These are phyloP conservation scores for Argya squamiceps DNA, from an alignment of 2,797 vertebrate species.

Conservation along the genomic window DNA sequence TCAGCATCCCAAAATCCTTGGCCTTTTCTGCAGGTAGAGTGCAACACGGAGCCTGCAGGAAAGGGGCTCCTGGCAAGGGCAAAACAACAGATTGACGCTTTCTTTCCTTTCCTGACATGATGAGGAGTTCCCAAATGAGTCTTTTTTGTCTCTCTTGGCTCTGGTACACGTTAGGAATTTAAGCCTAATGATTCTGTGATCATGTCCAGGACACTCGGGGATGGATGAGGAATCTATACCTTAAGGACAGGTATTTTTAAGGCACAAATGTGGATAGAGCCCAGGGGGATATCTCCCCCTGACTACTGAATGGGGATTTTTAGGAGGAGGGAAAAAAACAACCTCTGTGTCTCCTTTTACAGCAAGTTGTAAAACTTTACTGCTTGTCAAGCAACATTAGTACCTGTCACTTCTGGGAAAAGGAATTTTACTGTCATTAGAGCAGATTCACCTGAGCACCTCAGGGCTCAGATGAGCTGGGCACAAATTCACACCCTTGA, in stretches of 20 bases:
- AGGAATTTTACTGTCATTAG: not conserved
- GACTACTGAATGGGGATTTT: not conserved
- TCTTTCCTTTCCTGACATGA: not conserved
- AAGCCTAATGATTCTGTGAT: not conserved
- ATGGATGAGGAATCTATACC: not conserved
- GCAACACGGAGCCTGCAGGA: not conserved
- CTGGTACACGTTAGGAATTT: not conserved
- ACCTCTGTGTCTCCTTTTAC: not conserved
- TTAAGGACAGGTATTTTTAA: not conserved
- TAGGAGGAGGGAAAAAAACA: accelerated
- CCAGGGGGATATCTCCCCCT: not conserved
- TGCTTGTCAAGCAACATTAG: not conserved
- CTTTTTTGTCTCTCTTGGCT: not conserved
- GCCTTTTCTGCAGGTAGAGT: not conserved
- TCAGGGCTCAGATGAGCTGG: not conserved
- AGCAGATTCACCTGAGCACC: not conserved
- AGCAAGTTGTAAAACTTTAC: not conserved
- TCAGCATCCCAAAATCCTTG: not conserved
- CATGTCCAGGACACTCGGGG: not conserved
- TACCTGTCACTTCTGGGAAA: not conserved
- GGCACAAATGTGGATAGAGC: not conserved
- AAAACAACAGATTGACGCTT: not conserved
- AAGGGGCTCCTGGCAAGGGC: not conserved
- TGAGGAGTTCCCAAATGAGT: not conserved
- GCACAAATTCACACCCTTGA: not conserved